Conservation (phyloP, 1,140 invertebrate species). For the Episyrphus balteatus region DNA sequence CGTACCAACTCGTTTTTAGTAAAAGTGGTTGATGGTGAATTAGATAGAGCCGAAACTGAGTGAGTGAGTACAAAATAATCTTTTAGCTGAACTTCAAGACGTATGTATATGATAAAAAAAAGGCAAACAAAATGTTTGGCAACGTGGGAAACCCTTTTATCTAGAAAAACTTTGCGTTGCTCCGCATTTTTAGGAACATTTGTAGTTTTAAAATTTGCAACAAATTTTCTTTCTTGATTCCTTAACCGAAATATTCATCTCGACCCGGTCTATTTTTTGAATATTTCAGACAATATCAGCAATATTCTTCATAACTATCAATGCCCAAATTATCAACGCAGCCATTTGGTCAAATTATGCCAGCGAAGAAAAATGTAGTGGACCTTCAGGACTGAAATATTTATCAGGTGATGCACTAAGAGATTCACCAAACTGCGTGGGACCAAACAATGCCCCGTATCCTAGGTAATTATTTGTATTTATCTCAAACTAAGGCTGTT, state of each 20-base stretch:
- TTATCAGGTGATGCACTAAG: constrained; percentile 73
- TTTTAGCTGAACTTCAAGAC: no score
- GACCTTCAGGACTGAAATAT: constrained; percentile 58
- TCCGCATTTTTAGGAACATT: neutral
- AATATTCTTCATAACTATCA: constrained; percentile 22
- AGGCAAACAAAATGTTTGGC: no score
- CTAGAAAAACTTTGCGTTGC: no score
- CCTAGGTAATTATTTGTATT: constrained; percentile 51
- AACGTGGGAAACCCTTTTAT: no score
- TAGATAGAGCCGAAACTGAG: no score
- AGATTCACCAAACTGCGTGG: constrained; percentile 60
- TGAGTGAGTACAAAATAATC: no score
- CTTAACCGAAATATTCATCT: no score
- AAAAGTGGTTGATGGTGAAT: no score
- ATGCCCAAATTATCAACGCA: constrained; percentile 21
- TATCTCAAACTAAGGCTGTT: neutral
- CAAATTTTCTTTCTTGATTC: no score
- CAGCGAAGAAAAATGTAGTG: constrained; percentile 42
- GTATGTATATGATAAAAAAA: no score
- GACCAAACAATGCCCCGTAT: constrained; percentile 69
- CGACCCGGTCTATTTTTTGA: no score
- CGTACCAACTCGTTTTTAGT: no score
- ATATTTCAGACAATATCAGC: constrained; percentile 23
- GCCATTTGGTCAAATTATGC: constrained; percentile 29
- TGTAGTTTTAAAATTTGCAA: neutral